Evolutionary conservation across 2,797 vertebrate species (phyloP).

Genomic region (Darevskia mixta): DNA sequence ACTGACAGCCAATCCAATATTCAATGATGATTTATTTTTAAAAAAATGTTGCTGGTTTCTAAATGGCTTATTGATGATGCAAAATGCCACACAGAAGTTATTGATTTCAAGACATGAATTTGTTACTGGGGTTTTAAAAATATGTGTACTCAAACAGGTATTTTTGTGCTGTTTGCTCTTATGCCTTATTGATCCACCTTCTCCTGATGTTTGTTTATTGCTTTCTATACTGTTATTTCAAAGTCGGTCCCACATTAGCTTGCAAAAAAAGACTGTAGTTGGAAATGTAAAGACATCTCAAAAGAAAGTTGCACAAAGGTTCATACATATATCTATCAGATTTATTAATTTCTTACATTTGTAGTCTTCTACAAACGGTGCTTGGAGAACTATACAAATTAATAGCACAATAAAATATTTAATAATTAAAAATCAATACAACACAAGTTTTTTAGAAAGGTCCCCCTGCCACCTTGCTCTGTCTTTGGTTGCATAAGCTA

Average conservation of each 20-base stretch:
- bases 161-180: not conserved
- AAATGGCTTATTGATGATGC: not conserved
- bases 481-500: slow-evolving; percentile 15
- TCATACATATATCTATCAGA: not conserved
- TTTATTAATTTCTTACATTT: not conserved
- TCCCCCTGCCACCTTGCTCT: not conserved
- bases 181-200: not conserved
- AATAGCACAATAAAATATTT: not conserved
- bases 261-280: not conserved
- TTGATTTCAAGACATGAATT: not conserved
- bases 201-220: not conserved
- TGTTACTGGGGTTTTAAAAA: not conserved
- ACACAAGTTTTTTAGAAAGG: not conserved
- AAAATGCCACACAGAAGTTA: not conserved
- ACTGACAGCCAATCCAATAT: not conserved
- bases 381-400: not conserved
- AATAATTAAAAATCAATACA: not conserved
- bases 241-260: not conserved
- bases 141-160: not conserved
- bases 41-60: not conserved
- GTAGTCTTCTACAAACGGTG: not conserved
- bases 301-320: too few relatives aligned
- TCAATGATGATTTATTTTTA: not conserved
- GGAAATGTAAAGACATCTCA: not conserved
- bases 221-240: not conserved